Conservation (phyloP, 2,113 vertebrate genomes). For the Oreochromis niloticus region DNA sequence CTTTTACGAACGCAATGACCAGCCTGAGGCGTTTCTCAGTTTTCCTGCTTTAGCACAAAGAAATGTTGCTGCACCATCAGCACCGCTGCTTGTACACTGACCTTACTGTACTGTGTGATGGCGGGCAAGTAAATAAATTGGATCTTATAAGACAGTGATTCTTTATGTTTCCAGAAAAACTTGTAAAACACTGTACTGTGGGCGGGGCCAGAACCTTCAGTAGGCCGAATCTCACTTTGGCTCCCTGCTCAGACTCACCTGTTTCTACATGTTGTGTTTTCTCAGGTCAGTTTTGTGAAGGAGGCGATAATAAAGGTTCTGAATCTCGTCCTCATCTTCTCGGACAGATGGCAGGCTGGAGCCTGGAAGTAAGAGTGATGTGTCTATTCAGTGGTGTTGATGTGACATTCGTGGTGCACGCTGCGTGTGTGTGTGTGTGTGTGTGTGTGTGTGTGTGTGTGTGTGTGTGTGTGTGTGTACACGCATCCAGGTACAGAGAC, state of each 20-base stretch:
- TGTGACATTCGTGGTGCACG: background rate
- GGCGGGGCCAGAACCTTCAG: accelerated
- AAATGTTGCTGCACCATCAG: background rate
- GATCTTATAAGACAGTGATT: background rate
- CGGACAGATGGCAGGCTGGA: constrained; percentile 94
- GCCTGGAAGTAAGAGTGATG: constrained; percentile 86
- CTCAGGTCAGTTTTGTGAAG: constrained; percentile 95
- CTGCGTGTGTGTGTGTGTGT: too few relatives aligned
- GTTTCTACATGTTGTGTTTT: background rate
- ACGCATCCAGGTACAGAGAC: background rate
- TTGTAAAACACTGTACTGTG: background rate
- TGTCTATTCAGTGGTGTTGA: background rate
- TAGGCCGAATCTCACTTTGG: accelerated
- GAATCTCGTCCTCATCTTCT: constrained; percentile 95
- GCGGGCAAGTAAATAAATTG: background rate
- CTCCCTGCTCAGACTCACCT: background rate
- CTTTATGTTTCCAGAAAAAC: too few relatives aligned
- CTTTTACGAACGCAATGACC: accelerated
- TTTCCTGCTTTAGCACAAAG: background rate
- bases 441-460: too few relatives aligned
- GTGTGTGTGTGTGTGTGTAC: too few relatives aligned
- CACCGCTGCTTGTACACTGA: background rate
- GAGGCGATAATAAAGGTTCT: constrained; percentile 98
- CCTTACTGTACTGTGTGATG: background rate
- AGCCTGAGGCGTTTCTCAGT: accelerated